Conservation (phyloP, 2,113 vertebrate genomes). For the Bos indicus region DNA sequence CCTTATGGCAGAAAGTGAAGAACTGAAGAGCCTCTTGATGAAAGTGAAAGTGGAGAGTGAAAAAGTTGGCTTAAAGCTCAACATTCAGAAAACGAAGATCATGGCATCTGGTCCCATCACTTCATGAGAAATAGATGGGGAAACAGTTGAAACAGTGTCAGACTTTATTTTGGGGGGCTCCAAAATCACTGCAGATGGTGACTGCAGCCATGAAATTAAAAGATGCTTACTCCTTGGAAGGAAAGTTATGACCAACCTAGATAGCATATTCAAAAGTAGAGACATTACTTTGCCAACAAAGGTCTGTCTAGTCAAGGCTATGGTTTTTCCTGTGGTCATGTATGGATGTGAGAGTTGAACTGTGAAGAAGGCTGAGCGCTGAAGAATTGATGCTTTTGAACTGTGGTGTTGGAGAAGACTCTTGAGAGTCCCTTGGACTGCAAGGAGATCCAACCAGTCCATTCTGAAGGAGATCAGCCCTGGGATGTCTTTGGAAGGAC, state of each 20-base stretch:
- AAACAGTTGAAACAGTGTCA: neutral
- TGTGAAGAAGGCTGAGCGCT: fast-evolving
- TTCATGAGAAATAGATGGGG: neutral
- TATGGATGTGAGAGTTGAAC: neutral
- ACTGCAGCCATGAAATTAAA: neutral
- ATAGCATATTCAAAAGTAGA: neutral
- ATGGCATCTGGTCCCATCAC: neutral
- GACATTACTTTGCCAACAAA: neutral
- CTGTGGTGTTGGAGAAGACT: neutral
- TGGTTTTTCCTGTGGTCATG: neutral
- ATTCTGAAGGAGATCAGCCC: neutral
- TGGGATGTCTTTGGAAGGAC: neutral
- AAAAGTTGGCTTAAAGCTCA: too few species aligned
- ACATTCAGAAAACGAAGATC: neutral
- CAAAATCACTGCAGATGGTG: neutral
- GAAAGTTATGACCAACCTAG: neutral
- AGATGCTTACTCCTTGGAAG: neutral
- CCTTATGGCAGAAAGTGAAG: too few species aligned
- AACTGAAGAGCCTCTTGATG: too few species aligned
- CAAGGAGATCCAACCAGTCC: neutral
- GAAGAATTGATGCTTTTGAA: neutral
- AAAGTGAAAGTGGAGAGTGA: too few species aligned
- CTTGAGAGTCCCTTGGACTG: neutral
- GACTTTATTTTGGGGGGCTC: neutral
- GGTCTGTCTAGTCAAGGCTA: fast-evolving